Conservation (phyloP, 1,140 invertebrate genomes). For the Neodiprion pinetum region DNA sequence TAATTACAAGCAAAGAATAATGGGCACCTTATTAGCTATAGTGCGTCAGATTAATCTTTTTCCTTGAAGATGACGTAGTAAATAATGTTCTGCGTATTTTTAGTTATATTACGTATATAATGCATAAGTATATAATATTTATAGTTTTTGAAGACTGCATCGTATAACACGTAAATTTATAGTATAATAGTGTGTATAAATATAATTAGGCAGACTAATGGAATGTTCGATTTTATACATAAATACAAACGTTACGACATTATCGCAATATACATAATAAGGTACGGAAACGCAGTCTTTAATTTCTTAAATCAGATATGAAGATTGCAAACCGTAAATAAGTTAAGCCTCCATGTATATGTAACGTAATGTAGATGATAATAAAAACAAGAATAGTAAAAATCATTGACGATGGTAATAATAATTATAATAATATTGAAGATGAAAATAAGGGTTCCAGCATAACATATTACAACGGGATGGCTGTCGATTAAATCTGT, state of each 20-base stretch:
- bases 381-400: not conserved
- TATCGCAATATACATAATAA: slow-evolving; percentile 20
- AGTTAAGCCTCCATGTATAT: not conserved
- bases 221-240: slow-evolving; percentile 42
- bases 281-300: slow-evolving; percentile 40
- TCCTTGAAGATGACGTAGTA: slow-evolving; percentile 5
- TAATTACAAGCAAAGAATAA: slow-evolving; percentile 36
- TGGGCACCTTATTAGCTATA: slow-evolving; percentile 17
- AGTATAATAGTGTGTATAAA: not conserved
- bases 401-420: not conserved
- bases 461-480: not conserved
- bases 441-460: not conserved
- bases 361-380: not conserved
- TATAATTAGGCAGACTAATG: slow-evolving; percentile 32
- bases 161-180: slow-evolving; percentile 4
- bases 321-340: slow-evolving; percentile 12
- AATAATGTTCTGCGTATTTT: slow-evolving; percentile 14
- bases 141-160: slow-evolving; percentile 7
- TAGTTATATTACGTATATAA: slow-evolving; percentile 9
- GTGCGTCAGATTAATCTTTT: not conserved
- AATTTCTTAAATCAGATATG: slow-evolving; percentile 29
- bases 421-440: slow-evolving; percentile 6
- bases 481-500: not conserved
- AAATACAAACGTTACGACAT: slow-evolving; percentile 36
- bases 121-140: slow-evolving; percentile 11